These are phyloP conservation scores for Neogale vison DNA, from an alignment of 2,113 vertebrate genomes.

Conservation along the genomic window DNA sequence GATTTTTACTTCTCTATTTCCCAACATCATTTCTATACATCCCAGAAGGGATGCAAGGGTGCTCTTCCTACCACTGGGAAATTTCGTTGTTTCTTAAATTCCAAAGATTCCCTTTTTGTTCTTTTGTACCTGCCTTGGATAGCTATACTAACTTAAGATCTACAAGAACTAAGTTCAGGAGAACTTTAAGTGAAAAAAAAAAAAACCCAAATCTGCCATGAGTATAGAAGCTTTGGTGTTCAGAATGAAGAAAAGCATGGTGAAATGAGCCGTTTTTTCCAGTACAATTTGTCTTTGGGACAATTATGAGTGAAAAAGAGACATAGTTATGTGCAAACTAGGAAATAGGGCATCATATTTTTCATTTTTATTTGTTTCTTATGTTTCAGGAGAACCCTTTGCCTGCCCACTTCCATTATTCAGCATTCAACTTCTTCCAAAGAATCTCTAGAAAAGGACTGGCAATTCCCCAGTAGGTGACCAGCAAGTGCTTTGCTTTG, in stretches of 20 bases:
- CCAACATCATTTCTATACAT: background rate
- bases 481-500: background rate
- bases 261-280: constrained; percentile 60
- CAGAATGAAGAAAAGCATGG: constrained; percentile 47
- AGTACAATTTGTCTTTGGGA: constrained; percentile 57
- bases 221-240: constrained; percentile 48
- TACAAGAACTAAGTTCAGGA: constrained; percentile 51
- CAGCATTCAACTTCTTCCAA: background rate
- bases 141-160: constrained; percentile 27
- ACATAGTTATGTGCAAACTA: constrained; percentile 40
- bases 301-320: constrained; percentile 65
- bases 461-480: background rate
- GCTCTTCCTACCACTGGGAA: background rate
- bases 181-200: constrained; percentile 53
- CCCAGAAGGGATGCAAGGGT: background rate
- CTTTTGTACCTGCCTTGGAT: constrained; percentile 53
- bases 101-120: constrained; percentile 10
- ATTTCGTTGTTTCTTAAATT: background rate
- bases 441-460: background rate
- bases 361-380: constrained; percentile 29
- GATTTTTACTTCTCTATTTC: background rate
- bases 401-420: background rate
- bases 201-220: background rate
- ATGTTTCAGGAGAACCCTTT: background rate
- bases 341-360: background rate